A percentile compares a stretch with the other conserved stretches of the same genome.
Conservation (phyloP, 2,797 vertebrate species). For the Meriones psammophilus region DNA sequence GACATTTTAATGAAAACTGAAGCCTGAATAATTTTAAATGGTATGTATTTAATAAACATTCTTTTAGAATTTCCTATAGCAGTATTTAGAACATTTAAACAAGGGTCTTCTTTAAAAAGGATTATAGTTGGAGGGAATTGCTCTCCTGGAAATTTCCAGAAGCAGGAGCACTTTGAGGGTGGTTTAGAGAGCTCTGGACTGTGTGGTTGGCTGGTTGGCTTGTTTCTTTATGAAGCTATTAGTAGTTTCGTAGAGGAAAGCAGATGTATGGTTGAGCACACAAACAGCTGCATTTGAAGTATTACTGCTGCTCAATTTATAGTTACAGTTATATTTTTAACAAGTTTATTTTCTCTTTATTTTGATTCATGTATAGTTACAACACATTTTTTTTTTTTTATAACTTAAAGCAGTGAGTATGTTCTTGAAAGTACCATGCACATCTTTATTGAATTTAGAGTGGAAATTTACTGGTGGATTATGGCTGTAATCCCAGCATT, state of each 20-base stretch:
- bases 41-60: slow-evolving; percentile 37
- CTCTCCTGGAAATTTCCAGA: slow-evolving; percentile 40
- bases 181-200: slow-evolving; percentile 11
- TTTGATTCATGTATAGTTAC: slow-evolving; percentile 31
- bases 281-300: slow-evolving; percentile 40
- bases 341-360: slow-evolving; percentile 61
- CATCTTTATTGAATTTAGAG: slow-evolving; percentile 39
- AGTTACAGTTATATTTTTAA: slow-evolving; percentile 70
- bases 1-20: slow-evolving; percentile 51
- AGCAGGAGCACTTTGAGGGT: slow-evolving; percentile 59
- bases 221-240: slow-evolving; percentile 65
- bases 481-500: background rate
- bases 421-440: slow-evolving; percentile 37
- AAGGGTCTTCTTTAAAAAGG: slow-evolving; percentile 13
- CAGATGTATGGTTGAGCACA: slow-evolving; percentile 38
- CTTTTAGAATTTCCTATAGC: slow-evolving; percentile 9
- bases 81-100: slow-evolving; percentile 46
- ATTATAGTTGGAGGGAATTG: slow-evolving; percentile 51
- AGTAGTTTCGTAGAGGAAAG: slow-evolving; percentile 58
- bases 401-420: slow-evolving; percentile 40
- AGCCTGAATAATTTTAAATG: slow-evolving; percentile 18
- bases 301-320: slow-evolving; percentile 64
- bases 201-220: slow-evolving; percentile 29
- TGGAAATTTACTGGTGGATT: background rate
- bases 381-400: slow-evolving; percentile 60